Evolutionary conservation across 2,888 invertebrate genomes (phyloP), one percentile per base, ranked within the genome.

Genomic region (Hypsopygia costalis): DNA sequence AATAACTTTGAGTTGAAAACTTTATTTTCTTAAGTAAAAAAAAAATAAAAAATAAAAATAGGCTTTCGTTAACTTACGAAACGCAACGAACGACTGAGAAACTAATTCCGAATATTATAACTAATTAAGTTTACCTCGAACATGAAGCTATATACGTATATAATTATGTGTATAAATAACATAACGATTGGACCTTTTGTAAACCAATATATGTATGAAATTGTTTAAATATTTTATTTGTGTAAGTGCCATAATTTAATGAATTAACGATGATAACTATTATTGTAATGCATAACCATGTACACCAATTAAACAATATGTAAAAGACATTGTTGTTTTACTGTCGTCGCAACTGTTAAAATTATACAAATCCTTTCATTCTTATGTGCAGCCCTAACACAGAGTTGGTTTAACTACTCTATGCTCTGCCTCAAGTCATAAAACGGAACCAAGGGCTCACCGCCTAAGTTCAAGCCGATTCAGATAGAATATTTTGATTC

Each of bases 181-280:
- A 39, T 62, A 75, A 66, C 62, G 59, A 67, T 78, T 73, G 67
- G 81, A 82, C 80, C 79, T 81, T 71, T 51, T 61, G 43, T 68
- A 66, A 72, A 71, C 76, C 69, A 68, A 57, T 69, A 58, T 81
- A 81, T 82, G 67, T 85, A 81, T 25, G 8, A 25, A 25, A 31
- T 81, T 78, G 66, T 77, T 77, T 67, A 69, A 61, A 68, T 78
- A 66, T 80, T 74, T 80, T 72, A 69, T 79, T 83, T 86, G 63
- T 78, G 70, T 87, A 82, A 87, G 88, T 88, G 88, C 88, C 88
- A 88, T 88, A 88, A 86, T 83, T 86, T 83, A 82, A 87, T 79
- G 77, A 87, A 82, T 82, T 87, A 88, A 87, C 85, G 85, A 82
- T 70, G 79, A 85, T 82, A 81, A 69, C 70, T 82, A 82, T 77